Base-by-base conservation (phyloP, 1,140 invertebrate genomes). In the Drosophila lowei region DNA sequence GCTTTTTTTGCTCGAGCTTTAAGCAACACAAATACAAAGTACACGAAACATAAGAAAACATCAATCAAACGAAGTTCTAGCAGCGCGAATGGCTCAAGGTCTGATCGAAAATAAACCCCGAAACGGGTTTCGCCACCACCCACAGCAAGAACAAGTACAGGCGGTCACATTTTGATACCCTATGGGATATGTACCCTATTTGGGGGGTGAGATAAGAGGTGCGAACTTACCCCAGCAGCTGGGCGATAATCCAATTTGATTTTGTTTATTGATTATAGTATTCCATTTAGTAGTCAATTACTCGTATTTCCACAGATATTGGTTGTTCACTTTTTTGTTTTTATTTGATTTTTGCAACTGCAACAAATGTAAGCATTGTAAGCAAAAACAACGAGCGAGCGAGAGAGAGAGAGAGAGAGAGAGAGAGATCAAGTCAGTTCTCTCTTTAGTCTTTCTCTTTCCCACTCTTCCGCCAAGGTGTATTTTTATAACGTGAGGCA, bases 201-300 rank as follows among this genome's bases (percentile, higher is more conserved):
- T 25, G 5, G 4, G 23, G 23, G 53, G 42, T 18, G 42, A 16
- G 49, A 44, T 47, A 73, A 57, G 46, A 58, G 43, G 13, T 38
- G 7, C 52, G 30, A 41, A 57, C 49, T 53, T 18, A 74, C 71
- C 72, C 34, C 52, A 63, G 52, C 53, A 54, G 42, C 47, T 56
- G 44, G 42, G 48, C 42, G 71, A 74, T 74, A 74, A 74, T 74
- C 71, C 71, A 74, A 74, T 73, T 74, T 74, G 70, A 74, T 65
- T 73, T 23, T 52, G 43, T 67, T 48, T 68, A 49, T 42, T 25
- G 43, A 68, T 68, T 68, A 18, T 25, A 5, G 34, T 38, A 38
- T 68, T 64, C 55, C 48, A 18, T 67, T 48, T 48, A 34, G 11
- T 38, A 38, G 34, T 13, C 4, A 13, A 13, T 38, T 13, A 3